These are phyloP conservation scores for Forbesichthys agassizii DNA, from an alignment of 2,113 vertebrate species.

Conservation along the genomic window DNA sequence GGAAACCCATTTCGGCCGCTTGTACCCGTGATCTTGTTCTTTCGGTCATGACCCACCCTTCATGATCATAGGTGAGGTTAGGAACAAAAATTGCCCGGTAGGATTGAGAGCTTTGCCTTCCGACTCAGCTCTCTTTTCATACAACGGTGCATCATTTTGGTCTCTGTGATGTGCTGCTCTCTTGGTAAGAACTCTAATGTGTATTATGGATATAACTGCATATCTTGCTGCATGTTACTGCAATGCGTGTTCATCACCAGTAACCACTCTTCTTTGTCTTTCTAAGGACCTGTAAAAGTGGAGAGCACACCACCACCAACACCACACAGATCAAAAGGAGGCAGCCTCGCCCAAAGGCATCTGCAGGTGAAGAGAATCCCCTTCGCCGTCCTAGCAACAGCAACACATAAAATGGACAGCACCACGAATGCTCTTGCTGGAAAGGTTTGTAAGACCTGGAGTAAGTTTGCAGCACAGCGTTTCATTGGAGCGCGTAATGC, in stretches of 20 bases:
- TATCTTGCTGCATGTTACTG: background rate
- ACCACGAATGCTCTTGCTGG: conserved; percentile 32
- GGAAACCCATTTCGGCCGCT: too few relatives aligned
- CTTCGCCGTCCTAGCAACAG: conserved; percentile 65
- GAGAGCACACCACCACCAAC: background rate
- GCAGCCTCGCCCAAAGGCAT: conserved; percentile 74
- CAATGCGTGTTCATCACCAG: background rate
- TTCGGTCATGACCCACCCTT: too few relatives aligned
- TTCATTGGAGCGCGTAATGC: too few relatives aligned
- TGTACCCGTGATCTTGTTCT: too few relatives aligned
- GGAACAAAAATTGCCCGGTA: too few relatives aligned
- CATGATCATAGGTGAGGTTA: too few relatives aligned
- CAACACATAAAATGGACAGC: conserved; percentile 46
- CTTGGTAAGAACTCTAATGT: conserved; percentile 59
- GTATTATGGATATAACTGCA: conserved; percentile 74
- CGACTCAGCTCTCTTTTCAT: too few relatives aligned
- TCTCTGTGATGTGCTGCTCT: conserved; percentile 17
- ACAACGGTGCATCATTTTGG: background rate
- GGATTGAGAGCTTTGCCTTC: too few relatives aligned
- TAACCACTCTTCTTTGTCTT: background rate
- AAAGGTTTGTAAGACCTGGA: too few relatives aligned
- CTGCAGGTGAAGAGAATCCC: conserved; percentile 73
- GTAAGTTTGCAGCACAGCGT: too few relatives aligned
- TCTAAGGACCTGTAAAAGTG: background rate
- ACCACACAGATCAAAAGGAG: background rate